Evolutionary conservation across 2,797 vertebrate genomes (phyloP), one percentile per base, ranked within the genome.

Genomic region (Lateolabrax maculatus): DNA sequence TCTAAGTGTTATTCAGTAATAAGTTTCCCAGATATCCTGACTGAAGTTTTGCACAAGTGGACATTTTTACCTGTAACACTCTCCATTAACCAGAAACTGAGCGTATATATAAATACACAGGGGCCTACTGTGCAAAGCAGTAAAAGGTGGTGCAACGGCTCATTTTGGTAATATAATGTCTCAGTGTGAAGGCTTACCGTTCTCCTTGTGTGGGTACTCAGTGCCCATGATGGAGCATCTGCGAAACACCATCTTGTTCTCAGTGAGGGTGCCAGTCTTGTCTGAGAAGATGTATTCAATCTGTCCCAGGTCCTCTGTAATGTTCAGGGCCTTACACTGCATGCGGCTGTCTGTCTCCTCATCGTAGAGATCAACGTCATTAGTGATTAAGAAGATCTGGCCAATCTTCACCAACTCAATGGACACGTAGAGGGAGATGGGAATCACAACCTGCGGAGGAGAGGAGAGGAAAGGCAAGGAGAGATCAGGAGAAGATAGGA

Each of bases 191-290:
- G 12, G 13, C 44, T 84, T 91, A 99, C 98, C 96, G 1, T 99
- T 98, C 90, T 99, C 97, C 73, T 96, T 95, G 90, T 99, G 98
- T 18, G 96, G 93, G 80, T 96, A 99, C 83, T 99, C 98, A 0
- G 89, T 95, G 52, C 98, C 98, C 91, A 96, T 90, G 8, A 99
- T 85, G 75, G 96, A 96, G 80, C 98, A 99, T 69, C 97, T 95
- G 2, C 97, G 93, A 79, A 99, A 99, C 34, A 98, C 97, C 98
- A 99, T 99, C 94, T 97, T 99, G 90, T 99, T 99, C 91, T 99
- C 98, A 0, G 98, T 99, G 62, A 99, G 94, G 0, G 98, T 99
- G 43, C 98, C 98, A 0, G 98, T 99, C 95, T 99, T 99, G 94
- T 99, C 98, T 1, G 97, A 98, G 94, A 99, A 99, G 83, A 99